phyloP scores from a whole-genome alignment of 2,888 invertebrate genomes.

The Drosophila anomelani region DNA sequence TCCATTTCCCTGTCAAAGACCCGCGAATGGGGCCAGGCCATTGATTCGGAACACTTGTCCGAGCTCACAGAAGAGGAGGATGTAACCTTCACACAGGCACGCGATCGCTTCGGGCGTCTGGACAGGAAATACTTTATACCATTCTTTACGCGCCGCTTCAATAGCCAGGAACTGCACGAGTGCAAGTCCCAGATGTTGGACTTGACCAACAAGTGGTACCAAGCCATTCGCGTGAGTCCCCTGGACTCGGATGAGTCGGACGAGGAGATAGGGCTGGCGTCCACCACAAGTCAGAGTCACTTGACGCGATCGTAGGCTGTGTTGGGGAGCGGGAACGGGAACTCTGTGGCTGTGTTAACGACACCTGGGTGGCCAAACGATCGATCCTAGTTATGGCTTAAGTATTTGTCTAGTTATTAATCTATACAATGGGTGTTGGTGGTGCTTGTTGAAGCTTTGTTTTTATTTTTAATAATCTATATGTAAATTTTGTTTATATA shows the following conservation, averaged over 20 bases:
- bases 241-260: constrained; percentile 93
- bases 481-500: background rate
- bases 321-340: background rate
- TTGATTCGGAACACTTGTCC: constrained; percentile 96
- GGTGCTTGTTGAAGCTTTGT: constrained; percentile 20
- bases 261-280: constrained; percentile 82
- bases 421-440: constrained; percentile 19
- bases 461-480: background rate
- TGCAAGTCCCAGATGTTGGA: constrained; percentile 98
- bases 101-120: constrained; percentile 94
- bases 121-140: constrained; percentile 98
- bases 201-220: constrained; percentile 98
- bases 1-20: constrained; percentile 98
- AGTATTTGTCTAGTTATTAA: constrained; percentile 12
- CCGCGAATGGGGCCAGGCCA: constrained; percentile 98
- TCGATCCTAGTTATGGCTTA: constrained; percentile 15
- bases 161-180: constrained; percentile 97
- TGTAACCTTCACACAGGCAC: constrained; percentile 91
- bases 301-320: constrained; percentile 63
- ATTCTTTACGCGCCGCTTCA: constrained; percentile 97
- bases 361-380: constrained; percentile 31
- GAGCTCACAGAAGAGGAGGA: constrained; percentile 97
- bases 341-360: constrained; percentile 21
- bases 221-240: constrained; percentile 95
- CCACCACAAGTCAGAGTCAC: constrained; percentile 79